Base-by-base conservation (phyloP, 1,140 invertebrate species). In the Zaprionus taronus region DNA sequence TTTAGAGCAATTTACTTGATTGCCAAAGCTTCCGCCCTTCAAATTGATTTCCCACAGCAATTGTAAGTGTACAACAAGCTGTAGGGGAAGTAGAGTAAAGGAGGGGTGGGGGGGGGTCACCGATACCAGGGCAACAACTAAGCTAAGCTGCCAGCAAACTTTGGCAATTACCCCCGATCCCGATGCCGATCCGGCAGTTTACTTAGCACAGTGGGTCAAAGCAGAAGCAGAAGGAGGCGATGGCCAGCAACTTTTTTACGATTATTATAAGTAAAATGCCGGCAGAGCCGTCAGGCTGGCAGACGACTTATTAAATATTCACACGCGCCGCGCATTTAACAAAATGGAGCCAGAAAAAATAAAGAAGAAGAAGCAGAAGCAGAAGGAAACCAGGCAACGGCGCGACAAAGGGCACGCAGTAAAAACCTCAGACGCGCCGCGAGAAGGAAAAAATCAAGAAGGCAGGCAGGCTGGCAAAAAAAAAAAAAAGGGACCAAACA, bases 271-370 rank as follows among this genome's bases (percentile, higher is more conserved):
- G 85, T 81, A 87, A 87, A 84, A 84, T 74, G 74, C 68, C 77
- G 44, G 53, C 68, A 57, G 77, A 69, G 65, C 76, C 71, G 60
- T 53, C 65, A 58, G 53, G 57, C 31, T 64, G 80, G 79, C 84
- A 68, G 77, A 70, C 77, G 82, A 70, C 86, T 91, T 91, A 91
- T 91, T 91, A 91, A 91, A 91, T 91, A 91, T 91, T 91, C 86
- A 91, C 86, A 91, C 86, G 87, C 87, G 87, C 87, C 83, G 78
- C 87, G 86, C 86, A 91, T 91, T 91, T 86, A 91, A 83, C 87
- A 91, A 91, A 87, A 89, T 84, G 73, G 76, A 89, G 79, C 79
- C 66, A 65, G 76, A 76, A 75, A 68, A 74, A 70, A 79, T 62
- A 56, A 47, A 55, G 63, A 36, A 47, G 60, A 44, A 64, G 56